phyloP scores from a whole-genome alignment of 2,113 vertebrate genomes.

The Sprattus sprattus region DNA sequence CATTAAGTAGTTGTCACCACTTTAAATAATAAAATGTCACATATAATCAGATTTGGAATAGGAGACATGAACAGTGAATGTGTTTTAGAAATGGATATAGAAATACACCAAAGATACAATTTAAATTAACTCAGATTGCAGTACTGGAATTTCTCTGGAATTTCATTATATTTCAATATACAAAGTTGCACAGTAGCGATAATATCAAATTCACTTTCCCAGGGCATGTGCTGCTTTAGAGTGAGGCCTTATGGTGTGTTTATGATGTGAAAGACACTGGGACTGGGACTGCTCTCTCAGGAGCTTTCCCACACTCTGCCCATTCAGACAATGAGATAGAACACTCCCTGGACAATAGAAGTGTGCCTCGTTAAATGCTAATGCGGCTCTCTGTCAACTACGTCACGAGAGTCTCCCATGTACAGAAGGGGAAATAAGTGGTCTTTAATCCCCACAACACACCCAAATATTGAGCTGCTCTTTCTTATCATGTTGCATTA shows the following conservation, averaged over 20 bases:
- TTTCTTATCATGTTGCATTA: not conserved
- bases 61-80: no score
- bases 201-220: not conserved
- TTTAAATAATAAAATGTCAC: no score
- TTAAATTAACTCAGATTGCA: not conserved
- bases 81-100: no score
- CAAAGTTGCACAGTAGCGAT: not conserved
- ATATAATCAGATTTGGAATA: no score
- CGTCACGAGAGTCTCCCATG: not conserved
- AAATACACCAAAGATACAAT: not conserved
- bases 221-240: not conserved
- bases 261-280: not conserved
- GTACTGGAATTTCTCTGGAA: not conserved
- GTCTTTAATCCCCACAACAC: no score
- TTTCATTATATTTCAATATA: not conserved
- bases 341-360: conserved; percentile 15
- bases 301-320: conserved; percentile 38
- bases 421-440: not conserved
- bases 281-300: conserved; percentile 26
- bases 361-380: conserved; percentile 34
- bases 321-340: conserved; percentile 21
- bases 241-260: not conserved
- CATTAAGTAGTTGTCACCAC: no score
- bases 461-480: not conserved
- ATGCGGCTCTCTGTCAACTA: not conserved